Evolutionary conservation across 2,797 vertebrate species (phyloP).

Genomic region (Anabas testudineus): DNA sequence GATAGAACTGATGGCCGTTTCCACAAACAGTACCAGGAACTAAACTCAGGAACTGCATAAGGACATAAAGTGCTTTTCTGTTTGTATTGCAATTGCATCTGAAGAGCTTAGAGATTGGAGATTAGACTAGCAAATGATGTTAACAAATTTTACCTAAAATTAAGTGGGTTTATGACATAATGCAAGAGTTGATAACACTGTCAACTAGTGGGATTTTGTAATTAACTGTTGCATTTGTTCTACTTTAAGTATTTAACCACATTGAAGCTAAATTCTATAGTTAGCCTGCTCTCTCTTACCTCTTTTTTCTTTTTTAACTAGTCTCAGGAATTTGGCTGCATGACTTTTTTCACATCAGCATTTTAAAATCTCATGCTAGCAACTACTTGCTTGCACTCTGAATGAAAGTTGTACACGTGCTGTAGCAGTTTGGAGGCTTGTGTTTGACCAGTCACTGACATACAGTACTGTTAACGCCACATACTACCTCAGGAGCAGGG

Average conservation of each 20-base stretch:
- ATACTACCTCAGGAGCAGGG: conserved; percentile 55
- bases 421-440: conserved; percentile 27
- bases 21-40: conserved; percentile 45
- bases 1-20: conserved; percentile 14
- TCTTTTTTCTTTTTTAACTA: conserved; percentile 42
- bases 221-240: conserved; percentile 18
- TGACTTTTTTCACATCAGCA: conserved; percentile 17
- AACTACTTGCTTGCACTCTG: conserved; percentile 13
- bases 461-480: conserved; percentile 34
- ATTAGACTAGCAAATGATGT: conserved; percentile 4
- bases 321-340: conserved; percentile 61
- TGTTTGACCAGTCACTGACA: conserved; percentile 31
- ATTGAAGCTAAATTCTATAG: conserved; percentile 2
- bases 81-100: conserved; percentile 30
- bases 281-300: conserved; percentile 28
- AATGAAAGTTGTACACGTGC: conserved; percentile 2
- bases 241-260: background rate
- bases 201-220: conserved; percentile 14
- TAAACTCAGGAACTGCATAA: conserved; percentile 57
- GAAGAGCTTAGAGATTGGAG: conserved; percentile 2
- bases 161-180: background rate
- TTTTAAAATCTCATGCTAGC: background rate
- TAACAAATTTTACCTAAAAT: conserved; percentile 2
- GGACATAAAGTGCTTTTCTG: conserved; percentile 22
- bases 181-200: background rate